A percentile compares a stretch with the other conserved stretches of the same genome.
These are phyloP conservation scores for Lasioglossum pauxillum DNA, from an alignment of 2,888 invertebrate genomes.

Conservation along the genomic window DNA sequence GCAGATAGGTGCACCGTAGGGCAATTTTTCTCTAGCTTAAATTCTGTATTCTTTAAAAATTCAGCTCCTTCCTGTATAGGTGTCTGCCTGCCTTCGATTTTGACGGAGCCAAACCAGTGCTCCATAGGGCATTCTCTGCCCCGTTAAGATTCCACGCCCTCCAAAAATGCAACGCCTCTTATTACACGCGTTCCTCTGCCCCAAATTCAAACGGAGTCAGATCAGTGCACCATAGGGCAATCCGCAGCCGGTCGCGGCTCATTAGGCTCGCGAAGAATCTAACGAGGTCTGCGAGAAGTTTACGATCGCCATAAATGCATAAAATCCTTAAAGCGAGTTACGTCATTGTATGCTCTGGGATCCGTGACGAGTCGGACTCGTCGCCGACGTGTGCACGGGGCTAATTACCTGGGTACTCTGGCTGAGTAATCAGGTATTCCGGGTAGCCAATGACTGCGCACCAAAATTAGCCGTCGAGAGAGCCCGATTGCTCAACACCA, in stretches of 20 bases:
- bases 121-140: neutral
- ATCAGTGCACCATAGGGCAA: neutral
- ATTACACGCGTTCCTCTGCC: neutral
- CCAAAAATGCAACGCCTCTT: neutral
- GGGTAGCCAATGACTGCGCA: constrained; percentile 5
- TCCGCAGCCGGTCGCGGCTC: neutral
- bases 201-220: neutral
- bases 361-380: neutral
- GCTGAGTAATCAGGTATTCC: neutral
- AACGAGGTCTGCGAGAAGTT: neutral
- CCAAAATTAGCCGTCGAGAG: constrained; percentile 9
- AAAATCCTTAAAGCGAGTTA: neutral
- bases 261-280: neutral
- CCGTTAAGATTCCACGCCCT: neutral
- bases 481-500: neutral
- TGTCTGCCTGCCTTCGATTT: no score
- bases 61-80: no score
- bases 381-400: neutral
- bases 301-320: neutral
- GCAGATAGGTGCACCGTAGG: no score
- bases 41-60: no score
- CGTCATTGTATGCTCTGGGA: neutral
- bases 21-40: no score
- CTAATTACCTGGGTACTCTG: constrained; percentile 8
- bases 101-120: no score